Conservation (phyloP, 2,888 invertebrate species). For the Agriopis leucophaearia region DNA sequence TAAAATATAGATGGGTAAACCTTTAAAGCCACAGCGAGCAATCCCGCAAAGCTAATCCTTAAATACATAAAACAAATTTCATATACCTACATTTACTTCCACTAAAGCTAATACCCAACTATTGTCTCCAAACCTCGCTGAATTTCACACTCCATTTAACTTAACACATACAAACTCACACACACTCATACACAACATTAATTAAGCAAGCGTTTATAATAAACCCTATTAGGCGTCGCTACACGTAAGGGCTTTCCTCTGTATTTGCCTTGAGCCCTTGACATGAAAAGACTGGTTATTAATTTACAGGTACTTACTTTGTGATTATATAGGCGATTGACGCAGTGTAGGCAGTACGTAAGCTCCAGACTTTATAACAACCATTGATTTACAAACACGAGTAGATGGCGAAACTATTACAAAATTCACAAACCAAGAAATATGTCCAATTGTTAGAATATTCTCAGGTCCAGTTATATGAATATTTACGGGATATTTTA, state of each 20-base stretch:
- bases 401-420: no score
- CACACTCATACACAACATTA: slow-evolving; percentile 39
- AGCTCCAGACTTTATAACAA: neutral
- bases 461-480: no score
- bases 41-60: slow-evolving; percentile 2
- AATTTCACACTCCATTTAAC: slow-evolving; percentile 47
- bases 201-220: slow-evolving; percentile 50
- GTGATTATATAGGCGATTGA: slow-evolving; percentile 31
- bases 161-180: slow-evolving; percentile 29
- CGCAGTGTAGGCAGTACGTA: slow-evolving; percentile 11
- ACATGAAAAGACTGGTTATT: slow-evolving; percentile 46
- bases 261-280: slow-evolving; percentile 45
- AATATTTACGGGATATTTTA: no score
- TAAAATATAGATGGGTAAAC: neutral
- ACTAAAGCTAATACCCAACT: slow-evolving; percentile 22
- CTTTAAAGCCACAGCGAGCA: slow-evolving; percentile 9
- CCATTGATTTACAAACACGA: no score
- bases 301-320: slow-evolving; percentile 38
- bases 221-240: slow-evolving; percentile 50
- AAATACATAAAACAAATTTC: slow-evolving; percentile 6
- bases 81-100: slow-evolving; percentile 6
- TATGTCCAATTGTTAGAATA: no score
- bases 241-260: slow-evolving; percentile 49
- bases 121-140: slow-evolving; percentile 26
- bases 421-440: no score